phyloP scores from a whole-genome alignment of 2,797 vertebrate species.

The Trachops cirrhosus region DNA sequence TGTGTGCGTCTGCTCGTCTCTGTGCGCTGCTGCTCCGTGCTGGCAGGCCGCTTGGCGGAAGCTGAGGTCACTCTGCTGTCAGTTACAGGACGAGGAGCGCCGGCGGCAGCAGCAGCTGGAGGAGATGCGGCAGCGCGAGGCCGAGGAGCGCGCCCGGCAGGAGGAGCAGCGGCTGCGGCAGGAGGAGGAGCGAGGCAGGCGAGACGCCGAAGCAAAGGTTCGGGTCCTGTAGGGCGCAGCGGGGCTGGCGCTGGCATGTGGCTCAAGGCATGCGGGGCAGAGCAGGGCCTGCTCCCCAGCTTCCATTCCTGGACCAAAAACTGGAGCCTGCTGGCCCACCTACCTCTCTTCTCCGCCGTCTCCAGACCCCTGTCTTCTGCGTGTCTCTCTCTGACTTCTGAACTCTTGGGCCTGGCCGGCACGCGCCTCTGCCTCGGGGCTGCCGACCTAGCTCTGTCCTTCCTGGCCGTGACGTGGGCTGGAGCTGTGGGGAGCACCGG shows the following conservation, averaged over 20 bases:
- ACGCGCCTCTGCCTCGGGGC: neutral
- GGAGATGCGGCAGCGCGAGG: conserved; percentile 95
- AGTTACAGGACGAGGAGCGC: conserved; percentile 99
- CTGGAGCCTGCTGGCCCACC: conserved; percentile 28
- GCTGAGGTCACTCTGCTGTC: conserved; percentile 64
- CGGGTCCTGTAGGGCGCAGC: conserved; percentile 68
- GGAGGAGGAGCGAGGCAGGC: conserved; percentile 91
- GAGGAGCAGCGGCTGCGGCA: conserved; percentile 93
- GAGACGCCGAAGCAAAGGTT: conserved; percentile 97
- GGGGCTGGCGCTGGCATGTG: neutral
- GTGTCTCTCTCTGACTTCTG: neutral
- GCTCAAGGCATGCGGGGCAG: neutral
- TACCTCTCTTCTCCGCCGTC: conserved; percentile 45
- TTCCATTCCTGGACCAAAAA: conserved; percentile 23
- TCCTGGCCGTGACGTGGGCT: neutral
- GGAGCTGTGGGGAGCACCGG: neutral
- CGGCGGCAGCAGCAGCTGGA: conserved; percentile 96
- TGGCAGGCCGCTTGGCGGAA: accelerated
- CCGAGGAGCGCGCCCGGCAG: conserved; percentile 92
- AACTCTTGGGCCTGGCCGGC: neutral
- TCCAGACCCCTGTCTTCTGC: conserved; percentile 12
- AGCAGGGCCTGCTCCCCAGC: conserved; percentile 37
- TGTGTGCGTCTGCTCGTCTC: neutral
- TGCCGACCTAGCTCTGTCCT: neutral
- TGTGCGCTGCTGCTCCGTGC: no score